Percentiles rank a stretch among this genome's conserved stretches.
Conservation (phyloP, 2,888 invertebrate genomes). For the Trachelus tabidus region DNA sequence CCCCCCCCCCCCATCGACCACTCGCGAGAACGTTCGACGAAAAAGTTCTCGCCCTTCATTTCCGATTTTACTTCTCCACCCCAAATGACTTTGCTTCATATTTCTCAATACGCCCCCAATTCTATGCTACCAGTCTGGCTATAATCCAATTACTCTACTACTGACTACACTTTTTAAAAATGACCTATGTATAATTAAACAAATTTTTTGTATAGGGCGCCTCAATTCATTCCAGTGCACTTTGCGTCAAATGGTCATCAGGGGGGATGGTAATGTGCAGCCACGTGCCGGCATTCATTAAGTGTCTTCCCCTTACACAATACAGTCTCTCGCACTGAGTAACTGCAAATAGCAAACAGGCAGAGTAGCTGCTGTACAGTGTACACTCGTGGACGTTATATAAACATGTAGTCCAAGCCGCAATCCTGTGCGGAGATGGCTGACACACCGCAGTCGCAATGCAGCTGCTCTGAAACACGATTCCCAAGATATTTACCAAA, state of each 20-base stretch:
- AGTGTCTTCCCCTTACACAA: background rate
- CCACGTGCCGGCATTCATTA: background rate
- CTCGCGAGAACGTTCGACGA: slow-evolving; percentile 8
- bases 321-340: slow-evolving; percentile 31
- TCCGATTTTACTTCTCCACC: background rate
- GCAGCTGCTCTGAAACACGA: slow-evolving; percentile 17
- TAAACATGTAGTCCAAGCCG: slow-evolving; percentile 40
- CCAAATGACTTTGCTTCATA: background rate
- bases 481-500: slow-evolving; percentile 19
- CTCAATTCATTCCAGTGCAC: too few relatives aligned
- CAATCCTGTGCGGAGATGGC: background rate
- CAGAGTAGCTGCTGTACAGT: slow-evolving; percentile 10
- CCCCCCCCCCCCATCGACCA: too few relatives aligned
- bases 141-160: too few relatives aligned
- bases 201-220: too few relatives aligned
- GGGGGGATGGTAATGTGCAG: background rate
- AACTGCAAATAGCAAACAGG: slow-evolving; percentile 53
- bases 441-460: slow-evolving; percentile 19
- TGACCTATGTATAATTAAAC: too few relatives aligned
- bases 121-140: too few relatives aligned
- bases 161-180: too few relatives aligned
- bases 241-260: too few relatives aligned
- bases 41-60: background rate
- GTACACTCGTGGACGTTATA: slow-evolving; percentile 37
- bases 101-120: background rate